phyloP scores from a whole-genome alignment of 2,888 invertebrate species.

The Cheilosia urbana region DNA sequence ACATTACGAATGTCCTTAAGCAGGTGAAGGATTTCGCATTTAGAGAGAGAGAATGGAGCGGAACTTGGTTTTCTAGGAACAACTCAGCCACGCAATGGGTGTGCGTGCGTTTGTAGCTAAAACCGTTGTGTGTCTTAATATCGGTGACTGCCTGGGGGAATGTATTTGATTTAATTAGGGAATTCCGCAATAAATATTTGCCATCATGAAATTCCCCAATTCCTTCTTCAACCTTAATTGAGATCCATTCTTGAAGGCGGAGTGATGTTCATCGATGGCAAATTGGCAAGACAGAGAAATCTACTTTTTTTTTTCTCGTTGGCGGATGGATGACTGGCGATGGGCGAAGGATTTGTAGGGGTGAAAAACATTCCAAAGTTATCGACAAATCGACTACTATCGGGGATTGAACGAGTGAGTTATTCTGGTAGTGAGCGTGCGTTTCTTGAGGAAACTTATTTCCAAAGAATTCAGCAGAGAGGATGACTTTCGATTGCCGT shows the following conservation, averaged over 20 bases:
- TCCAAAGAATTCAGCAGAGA: constrained; percentile 4
- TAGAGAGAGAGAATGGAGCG: background rate
- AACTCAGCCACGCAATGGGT: background rate
- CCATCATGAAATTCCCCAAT: constrained; percentile 36
- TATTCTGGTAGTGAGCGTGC: constrained; percentile 31
- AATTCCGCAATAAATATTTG: constrained; percentile 74
- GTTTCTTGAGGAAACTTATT: constrained; percentile 31
- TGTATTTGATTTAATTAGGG: constrained; percentile 72
- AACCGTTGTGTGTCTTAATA: background rate
- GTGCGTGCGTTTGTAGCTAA: background rate
- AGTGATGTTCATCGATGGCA: constrained; percentile 20
- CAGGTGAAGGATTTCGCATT: constrained; percentile 34
- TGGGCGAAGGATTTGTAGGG: constrained; percentile 30
- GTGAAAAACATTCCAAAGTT: constrained; percentile 38
- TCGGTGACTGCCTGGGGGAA: constrained; percentile 12
- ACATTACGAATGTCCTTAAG: constrained; percentile 56
- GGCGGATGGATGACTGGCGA: constrained; percentile 16
- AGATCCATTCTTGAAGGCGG: constrained; percentile 40
- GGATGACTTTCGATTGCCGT: constrained; percentile 29
- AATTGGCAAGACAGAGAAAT: constrained; percentile 5
- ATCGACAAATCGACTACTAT: constrained; percentile 3
- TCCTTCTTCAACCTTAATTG: constrained; percentile 61
- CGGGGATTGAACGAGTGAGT: constrained; percentile 8
- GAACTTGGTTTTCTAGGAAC: background rate
- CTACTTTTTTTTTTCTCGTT: constrained; percentile 2